These are phyloP conservation scores for Tribolium madens DNA, from an alignment of 1,140 invertebrate species.

Conservation along the genomic window DNA sequence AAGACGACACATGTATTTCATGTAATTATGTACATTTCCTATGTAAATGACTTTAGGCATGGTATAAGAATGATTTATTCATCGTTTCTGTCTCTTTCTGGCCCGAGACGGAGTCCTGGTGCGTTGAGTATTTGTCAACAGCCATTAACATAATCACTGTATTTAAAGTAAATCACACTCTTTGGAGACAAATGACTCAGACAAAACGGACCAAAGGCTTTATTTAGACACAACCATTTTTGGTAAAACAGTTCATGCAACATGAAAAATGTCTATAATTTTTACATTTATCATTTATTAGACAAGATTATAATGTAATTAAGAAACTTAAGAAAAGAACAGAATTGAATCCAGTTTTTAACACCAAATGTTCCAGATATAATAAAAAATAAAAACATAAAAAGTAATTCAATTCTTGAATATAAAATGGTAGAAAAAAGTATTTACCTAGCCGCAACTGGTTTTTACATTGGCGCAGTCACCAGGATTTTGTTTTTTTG, in stretches of 20 bases:
- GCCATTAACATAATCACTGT: conserved; percentile 39
- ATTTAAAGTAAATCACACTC: conserved; percentile 28
- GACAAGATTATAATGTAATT: no score
- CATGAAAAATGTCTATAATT: background rate
- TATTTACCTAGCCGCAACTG: no score
- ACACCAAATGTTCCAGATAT: no score
- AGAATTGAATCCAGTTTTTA: no score
- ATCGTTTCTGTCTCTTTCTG: conserved; percentile 32
- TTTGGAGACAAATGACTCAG: conserved; percentile 23
- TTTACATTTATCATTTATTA: background rate
- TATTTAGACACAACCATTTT: background rate
- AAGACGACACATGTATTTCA: conserved; percentile 42
- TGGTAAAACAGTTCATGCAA: background rate
- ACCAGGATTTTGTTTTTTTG: no score
- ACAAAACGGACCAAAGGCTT: background rate
- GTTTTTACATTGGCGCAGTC: no score
- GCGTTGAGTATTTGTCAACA: conserved; percentile 41
- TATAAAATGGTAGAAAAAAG: no score
- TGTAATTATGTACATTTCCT: conserved; percentile 45
- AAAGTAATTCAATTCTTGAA: no score
- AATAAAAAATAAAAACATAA: no score
- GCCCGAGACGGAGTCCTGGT: conserved; percentile 19
- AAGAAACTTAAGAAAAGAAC: no score
- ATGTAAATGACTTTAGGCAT: conserved; percentile 39
- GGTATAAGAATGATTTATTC: conserved; percentile 43